phyloP scores from a whole-genome alignment of 2,888 invertebrate genomes.

The Orchesellides sinensis region DNA sequence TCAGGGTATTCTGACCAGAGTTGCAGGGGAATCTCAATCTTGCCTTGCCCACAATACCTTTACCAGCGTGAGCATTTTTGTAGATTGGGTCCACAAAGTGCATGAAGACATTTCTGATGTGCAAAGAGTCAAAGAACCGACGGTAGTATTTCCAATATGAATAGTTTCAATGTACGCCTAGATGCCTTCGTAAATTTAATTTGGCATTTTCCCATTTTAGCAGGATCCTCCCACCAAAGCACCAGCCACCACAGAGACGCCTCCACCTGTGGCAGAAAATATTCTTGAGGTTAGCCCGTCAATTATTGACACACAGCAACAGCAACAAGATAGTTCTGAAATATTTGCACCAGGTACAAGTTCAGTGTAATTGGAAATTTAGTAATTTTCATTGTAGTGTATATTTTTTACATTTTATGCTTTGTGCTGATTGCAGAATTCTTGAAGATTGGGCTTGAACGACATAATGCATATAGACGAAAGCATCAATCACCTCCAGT shows the following conservation, averaged over 20 bases:
- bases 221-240: neutral
- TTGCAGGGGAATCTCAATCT: constrained; percentile 57
- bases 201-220: neutral
- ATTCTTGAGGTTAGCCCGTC: constrained; percentile 36
- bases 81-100: constrained; percentile 66
- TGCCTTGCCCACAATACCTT: constrained; percentile 64
- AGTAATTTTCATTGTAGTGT: neutral
- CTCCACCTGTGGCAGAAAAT: constrained; percentile 14
- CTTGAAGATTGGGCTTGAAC: constrained; percentile 53
- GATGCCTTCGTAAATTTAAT: too few relatives aligned
- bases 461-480: constrained; percentile 60
- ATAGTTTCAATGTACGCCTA: too few relatives aligned
- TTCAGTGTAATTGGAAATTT: neutral
- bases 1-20: constrained; percentile 67
- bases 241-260: neutral
- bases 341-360: constrained; percentile 36
- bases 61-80: constrained; percentile 66
- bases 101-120: constrained; percentile 65
- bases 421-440: constrained; percentile 34
- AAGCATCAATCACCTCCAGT: constrained; percentile 64
- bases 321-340: constrained; percentile 19
- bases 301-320: constrained; percentile 32
- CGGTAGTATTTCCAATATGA: too few relatives aligned
- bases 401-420: neutral
- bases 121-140: constrained; percentile 44